Evolutionary conservation across 2,888 invertebrate genomes (phyloP), one percentile per base, ranked within the genome.

Genomic region (Clistopyga incitator): DNA sequence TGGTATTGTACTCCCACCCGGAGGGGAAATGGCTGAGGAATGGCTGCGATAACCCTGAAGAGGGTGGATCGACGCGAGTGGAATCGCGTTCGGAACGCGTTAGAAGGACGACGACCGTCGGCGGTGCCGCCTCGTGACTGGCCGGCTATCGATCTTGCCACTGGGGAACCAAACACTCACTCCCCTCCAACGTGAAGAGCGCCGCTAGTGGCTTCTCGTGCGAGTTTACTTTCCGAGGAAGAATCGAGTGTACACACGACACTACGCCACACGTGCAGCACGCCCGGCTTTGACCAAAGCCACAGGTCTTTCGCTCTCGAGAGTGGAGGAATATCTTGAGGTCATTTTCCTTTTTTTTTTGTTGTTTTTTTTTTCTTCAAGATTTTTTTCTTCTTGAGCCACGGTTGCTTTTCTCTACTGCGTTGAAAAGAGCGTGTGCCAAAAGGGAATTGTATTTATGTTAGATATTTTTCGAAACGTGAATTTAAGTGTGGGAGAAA

Each of bases 21-120:
- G 76, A 25, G 79, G 85, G 87, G 87, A 50, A 59, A 91, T 90
- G 89, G 90, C 90, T 88, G 90, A 89, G 89, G 91, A 91, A 92
- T 92, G 92, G 92, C 92, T 91, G 91, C 90, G 89, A 84, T 74
- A 85, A 82, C 82, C 71, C 47, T 64, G 59, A 65, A 67, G 81
- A 77, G 82, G 83, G 81, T 82, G 84, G 82, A 74, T 64, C 76
- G 79, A 65, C 71, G 65, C 78, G 85, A 72, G 59, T 56, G 72
- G 76, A 67, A 67, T 72, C 70, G 75, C 65, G 29, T 77, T 80
- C 76, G 47, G 67, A 59, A 82, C 20, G 61, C 54, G 70, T 70
- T 52, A 59, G 45, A 29, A 54, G 59, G 29, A 42, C 34, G 13
- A 84, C 88, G 82, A 87, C 87, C 87, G 86, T 85, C 81, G 88